Evolutionary conservation across 2,797 vertebrate genomes (phyloP), one percentile per base, ranked within the genome.

Genomic region (Girardinus metallicus): DNA sequence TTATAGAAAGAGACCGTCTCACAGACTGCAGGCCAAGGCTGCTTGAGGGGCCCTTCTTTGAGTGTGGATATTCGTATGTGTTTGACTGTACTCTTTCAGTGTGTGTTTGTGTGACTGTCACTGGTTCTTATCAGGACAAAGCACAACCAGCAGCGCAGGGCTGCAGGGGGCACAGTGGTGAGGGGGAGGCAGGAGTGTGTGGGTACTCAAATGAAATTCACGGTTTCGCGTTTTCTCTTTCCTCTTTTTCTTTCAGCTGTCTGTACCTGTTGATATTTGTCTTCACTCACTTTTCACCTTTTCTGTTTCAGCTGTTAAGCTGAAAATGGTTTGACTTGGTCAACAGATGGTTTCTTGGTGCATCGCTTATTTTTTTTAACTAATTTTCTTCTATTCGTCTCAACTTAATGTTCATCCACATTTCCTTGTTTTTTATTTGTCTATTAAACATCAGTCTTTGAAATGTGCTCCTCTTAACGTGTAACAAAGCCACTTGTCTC

Each of bases 111-210:
- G 83, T 51, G 76, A 82, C 83, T 90, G 93, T 91, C 91, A 80
- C 89, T 91, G 94, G 84, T 86, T 93, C 92, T 94, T 92, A 93
- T 93, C 93, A 91, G 90, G 83, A 85, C 80, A 79, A 80, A 92
- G 88, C 94, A 92, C 88, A 92, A 92, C 83, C 87, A 88, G 87
- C 89, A 92, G 86, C 80, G 73, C 57, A 73, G 85, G 83, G 88
- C 89, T 86, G 82, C 83, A 81, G 90, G 89, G 88, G 82, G 79
- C 80, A 82, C 78, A 74, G 3, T 85, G 83, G 86, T 84, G 80
- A 62, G 79, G 71, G 77, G 79, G 83, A 72, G 83, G 80, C 41
- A 47, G n/a, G 75, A 34, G 84, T 80, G 84, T 82, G 80, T n/a
- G 57, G 76, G 36, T 23, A 49, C 71, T 53, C 84, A 77, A 90